Base-by-base conservation (phyloP, 2,797 vertebrate genomes). In the Sternotherus odoratus region DNA sequence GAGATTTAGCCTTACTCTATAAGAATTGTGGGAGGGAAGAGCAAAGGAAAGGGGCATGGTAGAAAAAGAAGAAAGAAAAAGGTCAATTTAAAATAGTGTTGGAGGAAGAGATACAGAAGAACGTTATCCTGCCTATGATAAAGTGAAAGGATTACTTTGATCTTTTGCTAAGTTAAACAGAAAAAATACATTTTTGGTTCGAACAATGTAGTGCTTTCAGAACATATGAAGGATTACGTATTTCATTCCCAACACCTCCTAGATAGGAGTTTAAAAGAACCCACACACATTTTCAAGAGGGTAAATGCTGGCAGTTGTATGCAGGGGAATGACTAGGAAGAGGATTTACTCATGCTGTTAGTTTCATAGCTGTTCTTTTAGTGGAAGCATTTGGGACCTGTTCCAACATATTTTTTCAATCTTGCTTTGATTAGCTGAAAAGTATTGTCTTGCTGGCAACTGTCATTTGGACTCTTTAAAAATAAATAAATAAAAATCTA, bases 401-500 rank as follows among this genome's bases (percentile, higher is more conserved):
- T 23, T 87, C 0, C 1, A 86, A 23, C 26, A 49, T 86, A 49
- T 43, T 15, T 46, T 85, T 88, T 82, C 51, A 79, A 6, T 63
- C 83, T 11, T 39, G 23, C 24, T 46, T 46, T 74, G 23, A 74
- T 43, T 46, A 74, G 6, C 13, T 91, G 39, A 49, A 82, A 79
- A 53, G 49, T 21, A 82, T 82, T 91, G 9, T 56, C 12, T 72
- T 75, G 19, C 3, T 54, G 48, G 74, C 19, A 75, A 23, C 13
- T 56, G 17, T 6, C 21, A 0, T 79, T 7, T 28, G 8, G 26
- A 12, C 1, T 2, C 49, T 26, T 5, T 56, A 19, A 8, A 53
- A 53, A 53, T n/a, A 53, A 53, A 23, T 2, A 21, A 53, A 53
- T 8, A 12, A 57, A 28, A 43, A 43, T 43, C 24, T 28, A 57